These are phyloP conservation scores for Lepus timidus DNA, from an alignment of 2,113 vertebrate species.

Conservation along the genomic window DNA sequence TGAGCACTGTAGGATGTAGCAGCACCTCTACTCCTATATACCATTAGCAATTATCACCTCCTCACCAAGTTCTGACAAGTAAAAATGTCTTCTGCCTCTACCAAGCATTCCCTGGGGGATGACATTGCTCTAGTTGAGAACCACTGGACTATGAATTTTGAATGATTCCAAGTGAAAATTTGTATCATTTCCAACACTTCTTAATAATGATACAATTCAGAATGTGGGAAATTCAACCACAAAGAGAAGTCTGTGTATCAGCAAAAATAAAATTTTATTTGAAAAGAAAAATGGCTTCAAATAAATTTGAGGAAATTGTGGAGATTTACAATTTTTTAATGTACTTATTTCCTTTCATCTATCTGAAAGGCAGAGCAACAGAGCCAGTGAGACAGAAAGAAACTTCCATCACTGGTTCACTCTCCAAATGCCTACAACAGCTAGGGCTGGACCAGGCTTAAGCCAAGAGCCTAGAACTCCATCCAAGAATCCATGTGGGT, in stretches of 20 bases:
- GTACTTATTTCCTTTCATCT: too few species aligned
- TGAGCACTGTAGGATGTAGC: background rate
- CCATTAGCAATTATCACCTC: background rate
- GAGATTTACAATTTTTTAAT: background rate
- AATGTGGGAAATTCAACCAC: background rate
- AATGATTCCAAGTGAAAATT: background rate
- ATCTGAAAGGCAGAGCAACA: too few species aligned
- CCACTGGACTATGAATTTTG: background rate
- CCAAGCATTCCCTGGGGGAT: background rate
- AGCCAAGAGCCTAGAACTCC: too few species aligned
- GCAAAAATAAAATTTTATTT: slow-evolving; percentile 10
- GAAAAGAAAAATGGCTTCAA: slow-evolving; percentile 21
- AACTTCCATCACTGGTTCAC: too few species aligned
- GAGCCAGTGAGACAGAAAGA: too few species aligned
- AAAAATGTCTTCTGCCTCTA: background rate
- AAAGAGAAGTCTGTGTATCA: background rate
- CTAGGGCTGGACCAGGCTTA: too few species aligned
- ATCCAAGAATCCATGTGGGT: too few species aligned
- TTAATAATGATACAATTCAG: background rate
- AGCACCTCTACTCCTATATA: background rate
- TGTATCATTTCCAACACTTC: background rate
- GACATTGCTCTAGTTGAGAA: background rate
- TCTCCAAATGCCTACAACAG: too few species aligned
- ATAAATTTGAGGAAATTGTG: background rate
- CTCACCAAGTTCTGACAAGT: background rate